Conservation (phyloP, 2,888 invertebrate species). For the Hofmannophila pseudospretella region DNA sequence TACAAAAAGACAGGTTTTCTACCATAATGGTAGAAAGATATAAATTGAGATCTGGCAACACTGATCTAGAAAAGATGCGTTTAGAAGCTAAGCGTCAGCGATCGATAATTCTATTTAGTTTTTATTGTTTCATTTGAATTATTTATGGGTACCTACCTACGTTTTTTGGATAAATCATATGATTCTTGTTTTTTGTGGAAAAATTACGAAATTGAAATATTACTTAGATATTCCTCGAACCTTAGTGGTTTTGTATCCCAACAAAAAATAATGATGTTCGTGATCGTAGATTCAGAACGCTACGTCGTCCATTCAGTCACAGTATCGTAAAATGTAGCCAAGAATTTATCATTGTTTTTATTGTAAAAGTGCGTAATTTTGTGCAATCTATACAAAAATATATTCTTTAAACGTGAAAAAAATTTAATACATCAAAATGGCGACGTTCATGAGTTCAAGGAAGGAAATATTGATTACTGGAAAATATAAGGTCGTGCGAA, state of each 20-base stretch:
- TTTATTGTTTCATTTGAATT: neutral
- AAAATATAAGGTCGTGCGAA: conserved; percentile 96
- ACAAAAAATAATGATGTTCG: neutral
- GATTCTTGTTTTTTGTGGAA: too few species aligned
- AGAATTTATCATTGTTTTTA: conserved; percentile 18
- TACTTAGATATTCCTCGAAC: too few species aligned
- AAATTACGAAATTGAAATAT: too few species aligned
- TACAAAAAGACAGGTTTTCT: too few species aligned
- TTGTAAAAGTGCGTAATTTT: conserved; percentile 17
- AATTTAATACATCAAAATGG: conserved; percentile 15
- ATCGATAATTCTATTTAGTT: neutral
- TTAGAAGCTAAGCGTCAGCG: too few species aligned
- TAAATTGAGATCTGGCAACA: neutral
- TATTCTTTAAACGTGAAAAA: conserved; percentile 6
- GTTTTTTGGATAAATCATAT: too few species aligned
- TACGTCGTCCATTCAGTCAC: conserved; percentile 12
- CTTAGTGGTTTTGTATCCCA: too few species aligned
- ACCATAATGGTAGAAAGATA: neutral
- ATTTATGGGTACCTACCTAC: too few species aligned
- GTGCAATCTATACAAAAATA: conserved; percentile 11
- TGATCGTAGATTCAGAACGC: conserved; percentile 8
- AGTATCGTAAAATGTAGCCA: conserved; percentile 23
- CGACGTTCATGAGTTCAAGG: conserved; percentile 20
- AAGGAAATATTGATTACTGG: conserved; percentile 86
- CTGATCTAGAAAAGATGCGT: neutral